These are phyloP conservation scores for Trichomycterus rosablanca DNA, from an alignment of 2,113 vertebrate species.

Conservation along the genomic window DNA sequence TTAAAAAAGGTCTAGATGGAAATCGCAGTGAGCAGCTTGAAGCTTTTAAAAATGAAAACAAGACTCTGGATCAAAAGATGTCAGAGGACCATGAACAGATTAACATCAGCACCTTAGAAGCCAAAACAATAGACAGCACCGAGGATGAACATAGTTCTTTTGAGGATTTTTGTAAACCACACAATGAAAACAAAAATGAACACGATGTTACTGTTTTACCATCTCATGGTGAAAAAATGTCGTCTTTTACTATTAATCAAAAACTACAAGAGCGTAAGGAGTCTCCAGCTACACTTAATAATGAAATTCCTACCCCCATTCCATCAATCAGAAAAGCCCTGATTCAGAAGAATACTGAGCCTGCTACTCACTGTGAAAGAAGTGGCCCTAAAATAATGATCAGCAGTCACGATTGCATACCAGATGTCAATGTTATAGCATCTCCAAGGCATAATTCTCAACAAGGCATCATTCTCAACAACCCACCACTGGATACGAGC, in stretches of 20 bases:
- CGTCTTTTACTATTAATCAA: background rate
- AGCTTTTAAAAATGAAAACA: background rate
- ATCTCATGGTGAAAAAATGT: background rate
- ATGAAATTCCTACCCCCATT: conserved; percentile 14
- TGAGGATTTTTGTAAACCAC: background rate
- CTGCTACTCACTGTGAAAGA: conserved; percentile 55
- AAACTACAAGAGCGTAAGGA: conserved; percentile 29
- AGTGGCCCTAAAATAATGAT: conserved; percentile 28
- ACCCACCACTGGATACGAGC: conserved; percentile 30
- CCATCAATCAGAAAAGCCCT: conserved; percentile 4
- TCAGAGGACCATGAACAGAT: too few species aligned
- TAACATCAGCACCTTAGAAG: background rate
- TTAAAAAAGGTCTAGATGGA: conserved; percentile 10
- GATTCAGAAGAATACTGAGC: conserved; percentile 27
- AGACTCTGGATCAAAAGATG: background rate
- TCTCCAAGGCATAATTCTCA: conserved; percentile 17
- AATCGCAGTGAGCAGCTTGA: conserved; percentile 5
- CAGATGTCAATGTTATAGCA: conserved; percentile 26
- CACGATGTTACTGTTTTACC: background rate
- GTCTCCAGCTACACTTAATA: conserved; percentile 29
- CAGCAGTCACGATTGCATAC: conserved; percentile 30
- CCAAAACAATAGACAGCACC: background rate
- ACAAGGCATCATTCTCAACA: conserved; percentile 1
- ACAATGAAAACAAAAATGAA: background rate
- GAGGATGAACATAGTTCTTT: background rate